Evolutionary conservation across 2,888 invertebrate species (phyloP), one percentile per base, ranked within the genome.

Genomic region (Apoderus coryli): DNA sequence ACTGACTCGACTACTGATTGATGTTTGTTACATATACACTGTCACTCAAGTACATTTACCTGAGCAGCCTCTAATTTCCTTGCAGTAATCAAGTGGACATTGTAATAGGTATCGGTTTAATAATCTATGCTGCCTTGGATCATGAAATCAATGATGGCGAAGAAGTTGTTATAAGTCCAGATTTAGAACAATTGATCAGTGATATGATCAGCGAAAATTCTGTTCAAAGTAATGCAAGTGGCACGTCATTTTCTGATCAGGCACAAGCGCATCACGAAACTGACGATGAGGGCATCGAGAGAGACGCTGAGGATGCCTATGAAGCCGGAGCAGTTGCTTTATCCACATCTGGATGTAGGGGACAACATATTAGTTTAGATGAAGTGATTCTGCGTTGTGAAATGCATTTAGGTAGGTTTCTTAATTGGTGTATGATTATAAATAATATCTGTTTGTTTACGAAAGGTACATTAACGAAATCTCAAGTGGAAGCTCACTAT

Each of bases 261-360:
- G 48, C 47, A 14, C 47, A 42, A 25, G 44, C 46, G 10, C 51
- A 51, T 31, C 54, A 56, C 50, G 78, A 79, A 58, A 75, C 72
- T 7, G 79, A 88, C 49, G 86, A 88, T 56, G 88, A 88, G 60
- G 88, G 86, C 38, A 88, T 88, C 51, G 89, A 88, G 61, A 66
- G 84, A 44, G 88, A 88, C 61, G 80, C 84, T 2, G 76, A 74
- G 35, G 78, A 78, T 47, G 69, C 67, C 44, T 69, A 70, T 42
- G 69, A 69, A 50, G 63, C 51, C 5, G 44, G 44, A n/a, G 37
- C 47, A 12, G n/a, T n/a, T n/a, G n/a, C n/a, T n/a, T n/a, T n/a
- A n/a, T n/a, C n/a, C n/a, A 40, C 44, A 4, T 50, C 48, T 56
- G 65, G 37, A 31, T 33, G 38, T 10, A 39, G 29, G 23, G 36